Conservation (phyloP, 2,797 vertebrate species). For the Propithecus deckenii region DNA sequence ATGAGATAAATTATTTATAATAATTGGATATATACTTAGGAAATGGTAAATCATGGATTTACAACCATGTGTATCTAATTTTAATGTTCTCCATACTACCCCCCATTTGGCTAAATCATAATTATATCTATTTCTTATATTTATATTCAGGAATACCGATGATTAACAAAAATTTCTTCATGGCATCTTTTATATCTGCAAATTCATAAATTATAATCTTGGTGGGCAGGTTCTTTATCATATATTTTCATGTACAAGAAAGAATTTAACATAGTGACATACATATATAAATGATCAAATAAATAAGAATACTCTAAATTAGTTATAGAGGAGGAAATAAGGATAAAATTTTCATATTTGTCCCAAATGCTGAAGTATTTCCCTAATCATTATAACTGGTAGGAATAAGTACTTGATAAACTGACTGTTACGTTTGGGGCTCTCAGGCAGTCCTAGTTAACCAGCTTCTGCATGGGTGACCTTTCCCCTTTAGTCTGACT, state of each 20-base stretch:
- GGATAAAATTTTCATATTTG: background rate
- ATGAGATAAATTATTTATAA: background rate
- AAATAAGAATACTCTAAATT: background rate
- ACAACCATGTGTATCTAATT: background rate
- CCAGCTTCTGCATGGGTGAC: accelerated
- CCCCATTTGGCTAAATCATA: background rate
- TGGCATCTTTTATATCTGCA: background rate
- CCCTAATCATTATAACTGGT: background rate
- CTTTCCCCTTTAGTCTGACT: background rate
- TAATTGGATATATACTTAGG: background rate
- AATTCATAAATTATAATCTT: background rate
- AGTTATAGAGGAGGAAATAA: background rate
- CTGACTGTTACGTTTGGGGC: background rate
- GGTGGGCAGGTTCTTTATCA: background rate
- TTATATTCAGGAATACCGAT: conserved; percentile 1
- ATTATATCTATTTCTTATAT: background rate
- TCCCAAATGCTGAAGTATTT: background rate
- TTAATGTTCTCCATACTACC: background rate
- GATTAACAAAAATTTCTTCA: background rate
- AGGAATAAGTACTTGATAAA: background rate
- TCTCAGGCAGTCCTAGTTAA: background rate
- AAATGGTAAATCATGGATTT: background rate
- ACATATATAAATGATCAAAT: background rate
- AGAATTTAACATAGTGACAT: background rate
- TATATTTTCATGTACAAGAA: background rate